Evolutionary conservation across 2,888 invertebrate species (phyloP).

Genomic region (Lasioglossum calceatum): DNA sequence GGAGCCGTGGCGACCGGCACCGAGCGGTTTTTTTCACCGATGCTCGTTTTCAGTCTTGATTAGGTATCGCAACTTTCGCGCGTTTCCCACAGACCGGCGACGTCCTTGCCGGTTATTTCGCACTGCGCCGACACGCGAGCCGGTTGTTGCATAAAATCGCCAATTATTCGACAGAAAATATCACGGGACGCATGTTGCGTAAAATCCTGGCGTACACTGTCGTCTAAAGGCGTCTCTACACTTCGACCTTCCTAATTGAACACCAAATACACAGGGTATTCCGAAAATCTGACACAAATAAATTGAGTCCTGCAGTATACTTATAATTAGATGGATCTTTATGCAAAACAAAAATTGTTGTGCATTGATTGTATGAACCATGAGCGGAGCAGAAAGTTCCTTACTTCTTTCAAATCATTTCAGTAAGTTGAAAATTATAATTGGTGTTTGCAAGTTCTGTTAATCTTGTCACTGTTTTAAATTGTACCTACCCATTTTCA

Average conservation of each 20-base stretch:
- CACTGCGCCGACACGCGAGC: slow-evolving; percentile 26
- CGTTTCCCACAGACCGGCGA: slow-evolving; percentile 29
- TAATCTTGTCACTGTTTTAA: too few relatives aligned
- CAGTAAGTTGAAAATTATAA: too few relatives aligned
- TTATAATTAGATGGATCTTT: too few relatives aligned
- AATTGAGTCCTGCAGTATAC: too few relatives aligned
- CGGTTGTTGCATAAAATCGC: background rate
- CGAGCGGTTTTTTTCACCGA: background rate
- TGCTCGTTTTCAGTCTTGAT: slow-evolving; percentile 26
- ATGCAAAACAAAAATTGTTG: too few relatives aligned
- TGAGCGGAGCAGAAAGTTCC: too few relatives aligned
- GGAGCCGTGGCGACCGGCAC: background rate
- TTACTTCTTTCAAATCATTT: too few relatives aligned
- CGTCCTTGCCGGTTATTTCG: slow-evolving; percentile 36
- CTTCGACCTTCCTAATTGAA: background rate
- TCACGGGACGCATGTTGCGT: background rate
- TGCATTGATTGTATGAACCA: too few relatives aligned
- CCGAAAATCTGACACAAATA: too few relatives aligned
- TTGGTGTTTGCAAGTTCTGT: too few relatives aligned
- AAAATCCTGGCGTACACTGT: background rate
- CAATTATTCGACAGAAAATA: background rate
- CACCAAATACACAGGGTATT: background rate
- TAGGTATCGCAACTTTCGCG: slow-evolving; percentile 50
- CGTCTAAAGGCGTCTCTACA: background rate
- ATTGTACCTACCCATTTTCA: too few relatives aligned